phyloP scores from a whole-genome alignment of 2,797 vertebrate species.

The Clarias fuscus region DNA sequence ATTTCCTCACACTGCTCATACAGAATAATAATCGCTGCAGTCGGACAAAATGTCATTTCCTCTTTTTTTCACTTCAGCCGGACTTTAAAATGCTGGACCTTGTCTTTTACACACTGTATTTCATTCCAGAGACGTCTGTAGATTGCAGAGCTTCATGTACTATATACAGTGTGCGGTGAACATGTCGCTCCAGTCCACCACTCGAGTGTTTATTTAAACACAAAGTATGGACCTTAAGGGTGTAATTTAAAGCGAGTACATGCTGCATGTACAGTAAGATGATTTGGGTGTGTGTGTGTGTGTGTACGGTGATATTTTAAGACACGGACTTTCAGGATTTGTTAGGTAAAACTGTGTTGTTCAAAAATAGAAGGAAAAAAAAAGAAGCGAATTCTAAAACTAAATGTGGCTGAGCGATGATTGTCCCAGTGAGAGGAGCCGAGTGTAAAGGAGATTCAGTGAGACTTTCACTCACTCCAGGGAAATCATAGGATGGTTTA shows the following conservation, averaged over 20 bases:
- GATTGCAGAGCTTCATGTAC: neutral
- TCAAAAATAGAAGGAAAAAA: neutral
- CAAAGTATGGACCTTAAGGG: constrained; percentile 12
- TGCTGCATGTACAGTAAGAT: neutral
- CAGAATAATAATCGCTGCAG: neutral
- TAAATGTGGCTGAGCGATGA: neutral
- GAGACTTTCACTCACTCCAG: neutral
- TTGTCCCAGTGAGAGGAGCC: neutral
- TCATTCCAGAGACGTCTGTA: neutral
- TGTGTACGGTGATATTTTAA: constrained; percentile 1
- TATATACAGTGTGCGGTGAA: neutral
- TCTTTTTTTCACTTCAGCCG: neutral
- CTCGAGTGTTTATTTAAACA: constrained; percentile 7
- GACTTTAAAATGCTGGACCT: no score
- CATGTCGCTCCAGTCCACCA: neutral
- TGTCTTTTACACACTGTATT: no score
- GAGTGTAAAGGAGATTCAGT: neutral
- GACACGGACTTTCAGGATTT: neutral
- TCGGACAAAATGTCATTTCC: neutral
- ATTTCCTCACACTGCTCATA: neutral
- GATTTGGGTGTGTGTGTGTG: neutral
- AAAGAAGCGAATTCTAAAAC: neutral
- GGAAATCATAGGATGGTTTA: neutral
- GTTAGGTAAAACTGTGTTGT: neutral
- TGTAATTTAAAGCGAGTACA: constrained; percentile 10